phyloP scores from a whole-genome alignment of 2,888 invertebrate species.

The Trichopoda pennipes region DNA sequence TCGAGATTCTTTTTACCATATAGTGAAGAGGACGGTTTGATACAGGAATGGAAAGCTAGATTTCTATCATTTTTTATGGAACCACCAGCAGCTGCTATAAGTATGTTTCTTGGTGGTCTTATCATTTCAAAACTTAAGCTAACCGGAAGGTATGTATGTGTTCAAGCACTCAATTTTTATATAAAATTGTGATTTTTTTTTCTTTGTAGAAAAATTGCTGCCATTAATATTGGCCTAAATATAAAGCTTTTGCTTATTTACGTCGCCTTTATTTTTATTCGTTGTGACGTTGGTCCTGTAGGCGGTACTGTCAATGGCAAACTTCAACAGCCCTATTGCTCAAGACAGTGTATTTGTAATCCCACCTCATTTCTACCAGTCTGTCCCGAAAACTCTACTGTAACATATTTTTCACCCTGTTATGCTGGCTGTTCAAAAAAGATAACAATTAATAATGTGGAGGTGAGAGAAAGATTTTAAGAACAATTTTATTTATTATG shows the following conservation, averaged over 20 bases:
- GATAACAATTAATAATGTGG: conserved; percentile 80
- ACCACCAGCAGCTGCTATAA: conserved; percentile 82
- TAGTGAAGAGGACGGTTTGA: conserved; percentile 81
- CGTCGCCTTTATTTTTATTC: conserved; percentile 80
- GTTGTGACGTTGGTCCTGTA: conserved; percentile 81
- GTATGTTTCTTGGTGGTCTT: conserved; percentile 82
- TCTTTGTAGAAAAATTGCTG: conserved; percentile 78
- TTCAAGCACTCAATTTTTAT: no score
- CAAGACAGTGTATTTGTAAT: conserved; percentile 82
- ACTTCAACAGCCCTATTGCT: conserved; percentile 82
- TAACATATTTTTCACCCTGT: conserved; percentile 87
- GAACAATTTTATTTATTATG: no score
- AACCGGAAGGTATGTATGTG: conserved; percentile 78
- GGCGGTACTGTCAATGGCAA: conserved; percentile 81
- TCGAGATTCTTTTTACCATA: conserved; percentile 83
- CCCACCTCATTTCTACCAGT: conserved; percentile 84
- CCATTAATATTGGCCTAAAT: conserved; percentile 82
- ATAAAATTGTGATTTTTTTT: neutral
- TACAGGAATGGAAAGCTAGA: conserved; percentile 83
- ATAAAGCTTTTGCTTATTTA: conserved; percentile 81
- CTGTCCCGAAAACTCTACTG: conserved; percentile 82
- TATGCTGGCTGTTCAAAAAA: conserved; percentile 85
- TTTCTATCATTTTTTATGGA: conserved; percentile 82
- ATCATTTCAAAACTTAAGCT: conserved; percentile 82
- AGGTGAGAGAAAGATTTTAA: conserved; percentile 69